Conservation (phyloP, 2,797 vertebrate genomes). For the Alcedo atthis region DNA sequence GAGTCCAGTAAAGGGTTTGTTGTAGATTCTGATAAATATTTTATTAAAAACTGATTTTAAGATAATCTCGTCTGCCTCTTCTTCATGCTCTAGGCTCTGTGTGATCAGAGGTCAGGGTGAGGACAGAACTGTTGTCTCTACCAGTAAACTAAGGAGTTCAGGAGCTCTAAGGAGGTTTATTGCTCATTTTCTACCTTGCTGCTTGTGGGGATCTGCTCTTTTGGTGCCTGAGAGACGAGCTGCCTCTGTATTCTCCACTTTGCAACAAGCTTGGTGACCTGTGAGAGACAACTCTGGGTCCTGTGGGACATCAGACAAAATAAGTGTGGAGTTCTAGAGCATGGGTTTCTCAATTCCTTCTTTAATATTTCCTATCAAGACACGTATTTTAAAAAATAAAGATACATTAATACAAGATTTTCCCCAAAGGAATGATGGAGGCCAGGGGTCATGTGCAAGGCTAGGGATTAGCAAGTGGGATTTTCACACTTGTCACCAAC, state of each 20-base stretch:
- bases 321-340: background rate
- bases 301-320: accelerated
- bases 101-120: background rate
- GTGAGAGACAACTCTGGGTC: background rate
- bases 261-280: background rate
- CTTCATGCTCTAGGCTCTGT: accelerated
- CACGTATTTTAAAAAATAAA: background rate
- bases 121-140: background rate
- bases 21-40: conserved; percentile 70
- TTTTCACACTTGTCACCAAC: background rate
- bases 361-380: background rate
- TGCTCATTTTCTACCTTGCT: background rate
- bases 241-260: background rate
- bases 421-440: background rate
- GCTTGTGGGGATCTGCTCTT: background rate
- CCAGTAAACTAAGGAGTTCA: background rate
- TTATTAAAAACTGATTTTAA: conserved; percentile 75
- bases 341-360: background rate
- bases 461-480: background rate
- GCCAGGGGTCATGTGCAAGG: background rate
- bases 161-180: background rate
- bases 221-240: background rate
- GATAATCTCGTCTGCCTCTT: background rate
- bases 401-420: background rate
- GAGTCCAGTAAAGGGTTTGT: conserved; percentile 50